A percentile compares a stretch with the other conserved stretches of the same genome.
Conservation (phyloP, 2,113 vertebrate genomes). For the Furnarius figulus region DNA sequence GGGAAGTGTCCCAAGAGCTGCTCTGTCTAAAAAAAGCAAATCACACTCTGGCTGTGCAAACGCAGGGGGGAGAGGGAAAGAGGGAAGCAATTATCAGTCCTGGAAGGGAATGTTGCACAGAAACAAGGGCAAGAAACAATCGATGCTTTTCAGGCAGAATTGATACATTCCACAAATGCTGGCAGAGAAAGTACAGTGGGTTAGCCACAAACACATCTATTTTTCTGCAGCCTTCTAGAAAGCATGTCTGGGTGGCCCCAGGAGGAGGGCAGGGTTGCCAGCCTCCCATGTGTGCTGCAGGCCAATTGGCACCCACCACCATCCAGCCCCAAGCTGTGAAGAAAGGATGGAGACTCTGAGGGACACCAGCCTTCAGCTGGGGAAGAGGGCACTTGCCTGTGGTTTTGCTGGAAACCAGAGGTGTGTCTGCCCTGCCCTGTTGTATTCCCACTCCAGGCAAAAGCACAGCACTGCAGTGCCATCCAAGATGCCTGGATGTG, state of each 20-base stretch:
- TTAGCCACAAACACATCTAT: background rate
- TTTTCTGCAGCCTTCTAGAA: background rate
- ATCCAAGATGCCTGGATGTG: background rate
- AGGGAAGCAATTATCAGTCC: background rate
- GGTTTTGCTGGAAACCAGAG: background rate
- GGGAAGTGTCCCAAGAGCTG: background rate
- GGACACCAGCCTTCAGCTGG: background rate
- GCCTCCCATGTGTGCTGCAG: rapidly evolving
- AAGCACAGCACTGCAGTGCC: background rate
- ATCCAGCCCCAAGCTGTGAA: background rate
- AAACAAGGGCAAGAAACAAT: background rate
- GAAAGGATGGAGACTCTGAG: background rate
- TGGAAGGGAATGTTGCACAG: background rate
- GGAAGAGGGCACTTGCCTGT: too few species aligned
- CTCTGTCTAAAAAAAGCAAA: background rate
- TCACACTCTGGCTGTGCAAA: background rate
- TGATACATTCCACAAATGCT: background rate
- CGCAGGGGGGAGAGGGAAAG: background rate
- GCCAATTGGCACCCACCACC: background rate
- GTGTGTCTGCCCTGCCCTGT: rapidly evolving
- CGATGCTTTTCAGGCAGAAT: background rate
- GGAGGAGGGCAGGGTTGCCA: background rate
- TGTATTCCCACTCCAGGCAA: background rate
- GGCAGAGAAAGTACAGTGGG: background rate
- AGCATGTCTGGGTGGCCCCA: background rate